These are phyloP conservation scores for Rosalia funebris DNA, from an alignment of 2,888 invertebrate species.

Conservation along the genomic window DNA sequence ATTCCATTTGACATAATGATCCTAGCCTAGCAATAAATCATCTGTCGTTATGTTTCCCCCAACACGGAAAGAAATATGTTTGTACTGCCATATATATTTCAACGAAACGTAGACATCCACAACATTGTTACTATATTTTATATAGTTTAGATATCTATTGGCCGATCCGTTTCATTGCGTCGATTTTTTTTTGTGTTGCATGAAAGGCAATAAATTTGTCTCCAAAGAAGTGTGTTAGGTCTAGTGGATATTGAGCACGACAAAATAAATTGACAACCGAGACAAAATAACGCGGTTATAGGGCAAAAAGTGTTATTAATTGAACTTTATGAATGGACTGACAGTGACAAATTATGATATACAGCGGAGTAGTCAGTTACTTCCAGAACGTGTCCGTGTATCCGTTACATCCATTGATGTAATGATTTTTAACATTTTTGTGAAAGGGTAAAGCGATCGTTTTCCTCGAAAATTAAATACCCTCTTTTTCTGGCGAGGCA, in stretches of 20 bases:
- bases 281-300: constrained; percentile 28
- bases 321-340: constrained; percentile 26
- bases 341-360: constrained; percentile 38
- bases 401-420: constrained; percentile 1
- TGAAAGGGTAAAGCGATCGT: background rate
- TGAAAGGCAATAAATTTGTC: constrained; percentile 20
- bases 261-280: constrained; percentile 29
- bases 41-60: too few species aligned
- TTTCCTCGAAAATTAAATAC: constrained; percentile 3
- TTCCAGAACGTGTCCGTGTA: background rate
- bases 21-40: too few species aligned
- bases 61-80: too few species aligned
- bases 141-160: too few species aligned
- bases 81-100: too few species aligned
- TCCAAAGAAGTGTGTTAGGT: constrained; percentile 19
- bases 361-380: constrained; percentile 25
- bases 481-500: background rate
- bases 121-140: too few species aligned
- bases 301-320: constrained; percentile 38
- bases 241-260: constrained; percentile 21
- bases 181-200: constrained; percentile 16
- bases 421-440: constrained; percentile 1
- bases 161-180: too few species aligned
- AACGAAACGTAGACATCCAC: too few species aligned
- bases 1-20: too few species aligned